phyloP scores from a whole-genome alignment of 2,888 invertebrate genomes.

The Coleophora flavipennella region DNA sequence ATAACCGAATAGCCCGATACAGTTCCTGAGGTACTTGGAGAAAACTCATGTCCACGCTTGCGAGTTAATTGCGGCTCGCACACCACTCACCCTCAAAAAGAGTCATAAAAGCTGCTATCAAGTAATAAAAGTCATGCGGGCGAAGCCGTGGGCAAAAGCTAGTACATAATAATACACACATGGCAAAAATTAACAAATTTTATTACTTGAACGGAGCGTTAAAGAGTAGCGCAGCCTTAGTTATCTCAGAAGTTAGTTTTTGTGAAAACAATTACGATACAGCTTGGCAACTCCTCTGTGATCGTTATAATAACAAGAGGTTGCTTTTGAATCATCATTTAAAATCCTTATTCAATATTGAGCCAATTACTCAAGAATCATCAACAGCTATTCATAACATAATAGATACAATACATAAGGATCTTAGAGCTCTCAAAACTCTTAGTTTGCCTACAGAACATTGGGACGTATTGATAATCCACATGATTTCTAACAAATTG shows the following conservation, averaged over 20 bases:
- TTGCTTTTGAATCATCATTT: slow-evolving; percentile 11
- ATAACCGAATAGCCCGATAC: no score
- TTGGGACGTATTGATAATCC: slow-evolving; percentile 10
- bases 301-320: slow-evolving; percentile 11
- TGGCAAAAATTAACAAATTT: slow-evolving; percentile 12
- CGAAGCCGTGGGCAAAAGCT: no score
- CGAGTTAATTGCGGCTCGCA: no score
- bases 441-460: slow-evolving; percentile 8
- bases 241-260: slow-evolving; percentile 9
- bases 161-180: slow-evolving; percentile 5
- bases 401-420: slow-evolving; percentile 9
- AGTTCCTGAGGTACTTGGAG: no score
- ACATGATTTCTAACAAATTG: slow-evolving; percentile 9
- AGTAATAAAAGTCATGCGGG: no score
- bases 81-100: no score
- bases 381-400: slow-evolving; percentile 4
- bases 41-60: no score
- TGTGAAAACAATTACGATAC: slow-evolving; percentile 10
- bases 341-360: slow-evolving; percentile 8
- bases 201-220: slow-evolving; percentile 10
- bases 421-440: slow-evolving; percentile 10
- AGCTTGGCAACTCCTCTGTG: slow-evolving; percentile 13
- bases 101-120: no score
- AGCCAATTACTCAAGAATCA: slow-evolving; percentile 3
- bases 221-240: slow-evolving; percentile 8